Conservation (phyloP, 2,888 invertebrate species). For the Alviniconcha strummeri region DNA sequence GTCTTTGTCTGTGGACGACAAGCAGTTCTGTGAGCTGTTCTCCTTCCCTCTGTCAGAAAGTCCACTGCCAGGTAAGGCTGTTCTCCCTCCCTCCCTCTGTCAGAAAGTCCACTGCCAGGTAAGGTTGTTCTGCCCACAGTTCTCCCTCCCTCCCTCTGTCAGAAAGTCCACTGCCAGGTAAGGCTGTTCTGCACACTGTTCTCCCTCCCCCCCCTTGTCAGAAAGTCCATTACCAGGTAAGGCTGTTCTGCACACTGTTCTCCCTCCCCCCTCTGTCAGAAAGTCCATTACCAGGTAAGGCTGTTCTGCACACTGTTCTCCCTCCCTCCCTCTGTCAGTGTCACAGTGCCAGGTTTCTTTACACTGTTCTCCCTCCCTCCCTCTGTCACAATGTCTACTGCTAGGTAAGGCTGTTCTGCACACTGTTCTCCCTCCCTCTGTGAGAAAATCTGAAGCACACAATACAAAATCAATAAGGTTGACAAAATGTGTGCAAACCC, state of each 20-base stretch:
- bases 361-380: conserved; percentile 53
- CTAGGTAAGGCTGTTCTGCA: conserved; percentile 52
- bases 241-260: background rate
- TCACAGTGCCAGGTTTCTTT: conserved; percentile 64
- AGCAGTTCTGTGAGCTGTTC: conserved; percentile 68
- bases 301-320: too few species aligned
- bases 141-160: conserved; percentile 62
- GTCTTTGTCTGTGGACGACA: conserved; percentile 51
- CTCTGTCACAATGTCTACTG: conserved; percentile 66
- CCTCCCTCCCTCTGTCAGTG: too few species aligned
- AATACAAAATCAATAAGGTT: too few species aligned
- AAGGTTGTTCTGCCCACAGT: background rate
- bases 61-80: conserved; percentile 63
- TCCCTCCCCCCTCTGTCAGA: conserved; percentile 68
- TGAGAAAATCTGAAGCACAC: conserved; percentile 51
- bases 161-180: conserved; percentile 69
- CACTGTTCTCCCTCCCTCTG: conserved; percentile 49
- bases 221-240: conserved; percentile 69
- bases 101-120: conserved; percentile 69
- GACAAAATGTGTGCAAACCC: too few species aligned
- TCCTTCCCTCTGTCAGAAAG: conserved; percentile 68
- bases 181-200: background rate
- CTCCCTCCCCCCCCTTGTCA: conserved; percentile 62
- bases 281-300: conserved; percentile 65
- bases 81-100: conserved; percentile 60